phyloP scores from a whole-genome alignment of 2,797 vertebrate genomes.

The Dermochelys coriacea region DNA sequence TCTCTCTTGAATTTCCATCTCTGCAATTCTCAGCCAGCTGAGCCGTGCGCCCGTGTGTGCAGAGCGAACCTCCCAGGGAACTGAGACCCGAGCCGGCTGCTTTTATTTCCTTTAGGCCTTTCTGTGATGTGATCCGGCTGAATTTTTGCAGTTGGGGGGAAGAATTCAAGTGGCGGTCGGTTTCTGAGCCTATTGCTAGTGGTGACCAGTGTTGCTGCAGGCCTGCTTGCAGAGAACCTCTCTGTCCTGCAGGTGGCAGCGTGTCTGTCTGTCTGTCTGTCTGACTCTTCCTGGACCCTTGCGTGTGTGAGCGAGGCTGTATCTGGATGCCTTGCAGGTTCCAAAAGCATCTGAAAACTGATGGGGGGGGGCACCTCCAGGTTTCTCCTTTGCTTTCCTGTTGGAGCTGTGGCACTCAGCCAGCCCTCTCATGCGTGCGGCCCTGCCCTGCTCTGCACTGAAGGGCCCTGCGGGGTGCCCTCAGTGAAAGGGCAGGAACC shows the following conservation, averaged over 20 bases:
- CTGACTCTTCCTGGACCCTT: background rate
- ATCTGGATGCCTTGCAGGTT: background rate
- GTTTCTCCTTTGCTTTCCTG: background rate
- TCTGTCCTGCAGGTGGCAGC: background rate
- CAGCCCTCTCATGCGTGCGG: background rate
- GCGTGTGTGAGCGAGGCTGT: too few relatives aligned
- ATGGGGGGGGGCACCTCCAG: background rate
- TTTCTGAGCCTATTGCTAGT: background rate
- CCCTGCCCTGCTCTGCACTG: background rate
- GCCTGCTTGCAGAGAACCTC: background rate
- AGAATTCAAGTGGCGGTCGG: background rate
- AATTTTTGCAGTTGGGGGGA: background rate
- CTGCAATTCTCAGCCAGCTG: background rate
- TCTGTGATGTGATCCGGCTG: background rate
- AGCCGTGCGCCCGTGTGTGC: background rate
- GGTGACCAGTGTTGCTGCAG: background rate
- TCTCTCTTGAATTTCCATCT: background rate
- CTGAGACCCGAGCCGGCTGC: fast-evolving
- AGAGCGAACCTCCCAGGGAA: background rate
- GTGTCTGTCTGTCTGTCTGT: too few relatives aligned
- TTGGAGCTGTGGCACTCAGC: background rate
- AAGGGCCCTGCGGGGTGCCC: background rate
- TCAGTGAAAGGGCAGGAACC: background rate
- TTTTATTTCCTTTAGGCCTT: background rate
- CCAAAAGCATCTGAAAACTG: background rate